Evolutionary conservation across 2,113 vertebrate genomes (phyloP).

Genomic region (Urocynchramus pylzowi): DNA sequence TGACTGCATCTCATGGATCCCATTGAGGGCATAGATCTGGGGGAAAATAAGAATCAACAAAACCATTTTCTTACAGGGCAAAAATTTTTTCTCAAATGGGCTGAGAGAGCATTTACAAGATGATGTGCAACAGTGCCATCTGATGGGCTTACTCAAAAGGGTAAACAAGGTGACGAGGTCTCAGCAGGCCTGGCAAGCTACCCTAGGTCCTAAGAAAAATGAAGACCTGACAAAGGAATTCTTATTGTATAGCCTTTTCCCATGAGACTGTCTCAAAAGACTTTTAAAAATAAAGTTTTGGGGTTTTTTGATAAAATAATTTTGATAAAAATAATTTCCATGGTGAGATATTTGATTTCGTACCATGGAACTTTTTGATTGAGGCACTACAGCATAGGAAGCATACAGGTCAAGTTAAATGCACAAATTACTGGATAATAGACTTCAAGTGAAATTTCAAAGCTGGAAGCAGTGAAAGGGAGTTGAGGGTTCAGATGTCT

Average conservation of each 20-base stretch:
- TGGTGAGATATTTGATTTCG: not conserved
- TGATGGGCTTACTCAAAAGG: slow-evolving; percentile 42
- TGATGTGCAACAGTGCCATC: slow-evolving; percentile 52
- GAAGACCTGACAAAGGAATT: not conserved
- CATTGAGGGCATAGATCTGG: not conserved
- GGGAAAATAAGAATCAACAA: not conserved
- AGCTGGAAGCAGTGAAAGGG: not conserved
- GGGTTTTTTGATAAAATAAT: not conserved
- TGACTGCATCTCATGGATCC: not conserved
- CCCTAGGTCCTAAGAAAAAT: not conserved
- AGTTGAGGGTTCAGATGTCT: not conserved
- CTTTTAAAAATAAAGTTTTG: not conserved
- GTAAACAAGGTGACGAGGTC: not conserved
- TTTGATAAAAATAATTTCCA: not conserved
- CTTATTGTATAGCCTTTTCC: not conserved
- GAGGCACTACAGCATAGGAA: not conserved
- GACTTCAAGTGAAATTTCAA: not conserved
- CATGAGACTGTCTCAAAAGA: not conserved
- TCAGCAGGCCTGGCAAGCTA: not conserved
- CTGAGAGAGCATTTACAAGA: not conserved
- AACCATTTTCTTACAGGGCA: not conserved
- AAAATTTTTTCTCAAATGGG: not conserved
- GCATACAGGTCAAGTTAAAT: not conserved
- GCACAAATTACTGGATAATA: not conserved
- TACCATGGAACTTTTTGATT: not conserved